Conservation (phyloP, 2,888 invertebrate species). For the Rhyacophila evoluta region DNA sequence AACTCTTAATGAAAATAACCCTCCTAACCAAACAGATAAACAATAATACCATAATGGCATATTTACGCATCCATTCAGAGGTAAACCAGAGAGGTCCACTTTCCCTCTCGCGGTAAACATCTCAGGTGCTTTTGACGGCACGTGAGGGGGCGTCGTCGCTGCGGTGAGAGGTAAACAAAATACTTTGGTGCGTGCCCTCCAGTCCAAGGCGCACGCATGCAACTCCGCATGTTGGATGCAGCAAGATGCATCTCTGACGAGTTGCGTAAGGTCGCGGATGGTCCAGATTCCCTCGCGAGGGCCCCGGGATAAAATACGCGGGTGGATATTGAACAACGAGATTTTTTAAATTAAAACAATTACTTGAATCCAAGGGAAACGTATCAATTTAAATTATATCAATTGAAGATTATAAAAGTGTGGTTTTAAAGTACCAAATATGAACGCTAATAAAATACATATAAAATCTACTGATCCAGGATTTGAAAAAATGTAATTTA, state of each 20-base stretch:
- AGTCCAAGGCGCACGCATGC: constrained; percentile 1
- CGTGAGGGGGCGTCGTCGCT: constrained; percentile 11
- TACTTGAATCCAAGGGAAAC: too few species aligned
- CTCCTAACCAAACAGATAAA: too few species aligned
- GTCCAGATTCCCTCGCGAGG: not conserved
- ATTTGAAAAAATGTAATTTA: too few species aligned
- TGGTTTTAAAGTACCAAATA: too few species aligned
- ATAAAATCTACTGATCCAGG: too few species aligned
- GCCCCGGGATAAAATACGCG: not conserved
- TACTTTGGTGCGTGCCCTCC: constrained; percentile 17
- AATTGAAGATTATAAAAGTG: too few species aligned
- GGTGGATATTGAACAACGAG: not conserved
- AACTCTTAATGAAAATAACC: too few species aligned
- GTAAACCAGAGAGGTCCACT: not conserved
- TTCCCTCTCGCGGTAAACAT: not conserved
- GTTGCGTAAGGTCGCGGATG: constrained; percentile 3
- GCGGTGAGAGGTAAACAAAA: not conserved
- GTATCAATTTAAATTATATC: too few species aligned
- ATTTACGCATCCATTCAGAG: not conserved
- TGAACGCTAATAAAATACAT: too few species aligned
- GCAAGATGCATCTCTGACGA: not conserved
- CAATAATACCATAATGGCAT: not conserved
- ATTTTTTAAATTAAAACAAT: too few species aligned
- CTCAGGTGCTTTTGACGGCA: constrained; percentile 1
- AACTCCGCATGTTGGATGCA: not conserved